phyloP scores from a whole-genome alignment of 2,888 invertebrate species.

The Campoplex capitator region DNA sequence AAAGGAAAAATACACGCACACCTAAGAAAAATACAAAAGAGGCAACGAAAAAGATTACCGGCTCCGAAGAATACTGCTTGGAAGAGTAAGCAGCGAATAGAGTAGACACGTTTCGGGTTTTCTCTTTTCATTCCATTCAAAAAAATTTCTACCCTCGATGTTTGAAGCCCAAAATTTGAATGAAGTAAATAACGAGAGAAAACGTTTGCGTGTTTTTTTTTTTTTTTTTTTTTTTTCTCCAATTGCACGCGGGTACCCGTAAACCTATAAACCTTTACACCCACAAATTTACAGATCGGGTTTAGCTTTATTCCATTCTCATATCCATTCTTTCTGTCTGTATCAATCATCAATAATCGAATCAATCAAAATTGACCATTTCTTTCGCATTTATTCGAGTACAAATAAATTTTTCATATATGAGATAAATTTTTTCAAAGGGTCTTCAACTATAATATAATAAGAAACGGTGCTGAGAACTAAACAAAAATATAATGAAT shows the following conservation, averaged over 20 bases:
- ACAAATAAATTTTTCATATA: too few species aligned
- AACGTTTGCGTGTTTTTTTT: neutral
- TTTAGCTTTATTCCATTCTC: neutral
- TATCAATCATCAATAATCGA: too few species aligned
- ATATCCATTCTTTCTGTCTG: neutral
- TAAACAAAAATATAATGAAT: too few species aligned
- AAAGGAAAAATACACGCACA: neutral
- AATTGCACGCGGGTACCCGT: neutral
- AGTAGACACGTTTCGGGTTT: constrained; percentile 14
- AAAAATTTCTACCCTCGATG: neutral
- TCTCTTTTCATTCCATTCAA: neutral
- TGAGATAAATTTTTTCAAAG: too few species aligned
- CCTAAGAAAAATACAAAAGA: neutral
- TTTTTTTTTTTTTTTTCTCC: neutral
- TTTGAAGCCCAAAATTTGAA: neutral
- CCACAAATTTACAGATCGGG: neutral
- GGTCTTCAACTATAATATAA: too few species aligned
- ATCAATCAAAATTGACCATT: too few species aligned
- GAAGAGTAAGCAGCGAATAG: constrained; percentile 26
- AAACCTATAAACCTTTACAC: neutral
- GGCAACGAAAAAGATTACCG: constrained; percentile 27
- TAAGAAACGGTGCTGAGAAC: neutral
- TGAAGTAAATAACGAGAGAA: neutral
- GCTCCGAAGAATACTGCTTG: constrained; percentile 21
- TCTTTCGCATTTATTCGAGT: too few species aligned